Evolutionary conservation across 1,140 invertebrate genomes (phyloP).

Genomic region (Hermetia illucens): DNA sequence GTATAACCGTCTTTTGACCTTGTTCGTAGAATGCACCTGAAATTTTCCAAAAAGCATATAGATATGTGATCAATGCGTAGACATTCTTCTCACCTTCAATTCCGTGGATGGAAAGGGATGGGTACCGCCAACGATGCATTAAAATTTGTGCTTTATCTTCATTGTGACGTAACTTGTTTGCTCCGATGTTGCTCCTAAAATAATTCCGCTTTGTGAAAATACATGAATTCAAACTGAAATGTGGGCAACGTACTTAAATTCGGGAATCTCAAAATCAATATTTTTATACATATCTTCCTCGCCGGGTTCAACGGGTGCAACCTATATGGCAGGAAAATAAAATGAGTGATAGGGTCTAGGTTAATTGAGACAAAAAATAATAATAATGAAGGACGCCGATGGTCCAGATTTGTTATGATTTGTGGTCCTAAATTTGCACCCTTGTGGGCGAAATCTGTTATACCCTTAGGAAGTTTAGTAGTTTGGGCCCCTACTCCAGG

Average conservation of each 20-base stretch:
- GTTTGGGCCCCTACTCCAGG: too few species aligned
- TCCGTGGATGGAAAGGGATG: conserved; percentile 81
- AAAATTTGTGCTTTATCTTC: conserved; percentile 62
- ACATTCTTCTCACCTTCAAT: conserved; percentile 41
- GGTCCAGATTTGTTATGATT: too few species aligned
- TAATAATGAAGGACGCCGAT: too few species aligned
- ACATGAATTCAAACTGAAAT: too few species aligned
- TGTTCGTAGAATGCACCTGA: conserved; percentile 84
- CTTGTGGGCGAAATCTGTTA: too few species aligned
- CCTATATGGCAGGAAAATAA: too few species aligned
- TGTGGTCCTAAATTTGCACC: too few species aligned
- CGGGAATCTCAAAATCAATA: conserved; percentile 81
- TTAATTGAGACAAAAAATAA: too few species aligned
- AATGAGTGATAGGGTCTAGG: too few species aligned
- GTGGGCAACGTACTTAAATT: conserved; percentile 56
- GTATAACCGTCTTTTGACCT: conserved; percentile 92
- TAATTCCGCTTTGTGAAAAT: conserved; percentile 1
- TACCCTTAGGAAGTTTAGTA: too few species aligned
- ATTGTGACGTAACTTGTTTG: conserved; percentile 53
- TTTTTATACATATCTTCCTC: conserved; percentile 68
- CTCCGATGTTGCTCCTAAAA: conserved; percentile 49
- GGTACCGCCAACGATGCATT: conserved; percentile 85
- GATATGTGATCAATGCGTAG: too few species aligned
- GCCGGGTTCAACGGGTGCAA: conserved; percentile 41
- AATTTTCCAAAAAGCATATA: too few species aligned